phyloP scores from a whole-genome alignment of 1,140 invertebrate species.

The Leucophenga varia region DNA sequence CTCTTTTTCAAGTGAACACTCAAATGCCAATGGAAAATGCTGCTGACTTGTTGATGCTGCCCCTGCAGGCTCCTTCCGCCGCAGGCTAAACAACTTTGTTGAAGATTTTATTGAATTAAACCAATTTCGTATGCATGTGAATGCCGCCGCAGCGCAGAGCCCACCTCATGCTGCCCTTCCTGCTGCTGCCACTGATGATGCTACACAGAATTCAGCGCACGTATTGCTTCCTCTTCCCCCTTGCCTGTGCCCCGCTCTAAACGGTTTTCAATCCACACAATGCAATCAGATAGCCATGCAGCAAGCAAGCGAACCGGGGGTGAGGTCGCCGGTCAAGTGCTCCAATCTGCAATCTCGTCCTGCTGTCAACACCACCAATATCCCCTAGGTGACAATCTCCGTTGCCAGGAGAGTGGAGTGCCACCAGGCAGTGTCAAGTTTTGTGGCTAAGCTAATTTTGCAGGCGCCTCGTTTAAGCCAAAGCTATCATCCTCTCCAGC shows the following conservation, averaged over 20 bases:
- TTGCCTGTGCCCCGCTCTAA: conserved; percentile 22
- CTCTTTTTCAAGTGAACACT: too few relatives aligned
- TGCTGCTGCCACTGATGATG: conserved; percentile 3
- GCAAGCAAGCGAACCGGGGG: conserved; percentile 9
- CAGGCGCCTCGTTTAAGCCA: background rate
- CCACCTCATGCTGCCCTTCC: background rate
- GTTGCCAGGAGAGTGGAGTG: background rate
- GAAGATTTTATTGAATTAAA: conserved; percentile 43
- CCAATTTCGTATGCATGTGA: conserved; percentile 38
- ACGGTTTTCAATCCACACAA: conserved; percentile 42
- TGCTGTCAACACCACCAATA: conserved; percentile 27
- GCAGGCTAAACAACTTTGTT: conserved; percentile 30
- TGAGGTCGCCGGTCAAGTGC: too few relatives aligned
- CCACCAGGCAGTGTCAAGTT: conserved; percentile 7
- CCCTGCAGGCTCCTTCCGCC: too few relatives aligned
- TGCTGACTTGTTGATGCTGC: too few relatives aligned
- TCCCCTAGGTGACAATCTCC: conserved; percentile 29
- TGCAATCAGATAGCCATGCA: conserved; percentile 40
- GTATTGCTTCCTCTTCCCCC: too few relatives aligned
- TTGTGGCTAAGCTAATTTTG: conserved; percentile 30
- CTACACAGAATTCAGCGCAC: conserved; percentile 32
- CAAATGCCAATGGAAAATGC: too few relatives aligned
- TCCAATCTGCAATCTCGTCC: conserved; percentile 5
- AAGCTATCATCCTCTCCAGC: conserved; percentile 17
- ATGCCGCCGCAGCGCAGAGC: background rate